Conservation (phyloP, 2,888 invertebrate species). For the Nymphalis c-album region DNA sequence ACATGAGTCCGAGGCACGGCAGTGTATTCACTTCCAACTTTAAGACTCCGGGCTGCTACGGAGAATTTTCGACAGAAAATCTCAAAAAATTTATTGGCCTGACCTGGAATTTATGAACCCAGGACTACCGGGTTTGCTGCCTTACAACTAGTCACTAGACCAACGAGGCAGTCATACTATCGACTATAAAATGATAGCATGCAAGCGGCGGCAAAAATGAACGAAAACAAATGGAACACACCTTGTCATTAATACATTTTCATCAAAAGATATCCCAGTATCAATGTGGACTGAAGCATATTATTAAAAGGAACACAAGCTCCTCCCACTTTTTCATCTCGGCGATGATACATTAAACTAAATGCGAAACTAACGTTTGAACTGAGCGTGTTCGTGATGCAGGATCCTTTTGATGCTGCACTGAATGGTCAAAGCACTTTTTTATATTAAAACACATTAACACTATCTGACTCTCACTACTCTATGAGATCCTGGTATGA, state of each 20-base stretch:
- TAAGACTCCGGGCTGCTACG: too few species aligned
- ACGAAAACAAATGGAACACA: background rate
- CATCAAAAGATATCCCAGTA: background rate
- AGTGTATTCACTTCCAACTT: too few species aligned
- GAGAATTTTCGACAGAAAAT: too few species aligned
- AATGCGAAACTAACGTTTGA: slow-evolving; percentile 13
- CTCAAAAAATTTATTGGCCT: too few species aligned
- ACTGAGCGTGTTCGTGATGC: background rate
- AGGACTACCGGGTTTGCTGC: too few species aligned
- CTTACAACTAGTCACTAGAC: too few species aligned
- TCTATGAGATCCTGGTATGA: slow-evolving; percentile 30
- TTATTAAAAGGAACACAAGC: background rate
- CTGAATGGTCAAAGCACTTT: slow-evolving; percentile 33
- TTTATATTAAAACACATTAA: slow-evolving; percentile 35
- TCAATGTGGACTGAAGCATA: background rate
- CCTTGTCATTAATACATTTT: too few species aligned
- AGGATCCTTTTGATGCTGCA: slow-evolving; percentile 17
- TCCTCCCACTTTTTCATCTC: background rate
- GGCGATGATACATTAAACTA: slow-evolving; percentile 11
- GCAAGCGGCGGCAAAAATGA: too few species aligned
- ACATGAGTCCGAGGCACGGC: too few species aligned
- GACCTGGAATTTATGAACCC: too few species aligned
- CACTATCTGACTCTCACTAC: slow-evolving; percentile 29
- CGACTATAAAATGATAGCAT: too few species aligned
- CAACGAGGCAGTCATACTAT: too few species aligned